phyloP scores from a whole-genome alignment of 2,113 vertebrate species.

The Antechinus flavipes region DNA sequence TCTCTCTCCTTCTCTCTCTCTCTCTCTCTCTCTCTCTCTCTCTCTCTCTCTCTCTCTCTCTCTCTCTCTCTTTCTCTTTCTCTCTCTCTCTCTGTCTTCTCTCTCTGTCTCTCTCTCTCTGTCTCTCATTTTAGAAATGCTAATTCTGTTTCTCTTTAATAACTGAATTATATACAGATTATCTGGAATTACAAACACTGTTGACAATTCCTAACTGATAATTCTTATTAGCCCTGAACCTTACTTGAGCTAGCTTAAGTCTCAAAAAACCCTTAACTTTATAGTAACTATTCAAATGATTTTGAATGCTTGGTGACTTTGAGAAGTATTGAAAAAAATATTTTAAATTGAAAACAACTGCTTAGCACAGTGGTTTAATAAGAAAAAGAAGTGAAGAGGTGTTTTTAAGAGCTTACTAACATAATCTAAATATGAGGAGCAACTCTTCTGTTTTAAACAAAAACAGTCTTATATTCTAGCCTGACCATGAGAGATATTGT shows the following conservation, averaged over 20 bases:
- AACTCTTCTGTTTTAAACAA: slow-evolving; percentile 56
- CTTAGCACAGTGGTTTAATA: slow-evolving; percentile 28
- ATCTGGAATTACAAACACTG: neutral
- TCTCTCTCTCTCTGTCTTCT: too few species aligned
- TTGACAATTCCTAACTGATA: slow-evolving; percentile 34
- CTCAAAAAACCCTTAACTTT: slow-evolving; percentile 23
- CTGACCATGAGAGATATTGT: neutral
- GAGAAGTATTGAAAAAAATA: slow-evolving; percentile 24
- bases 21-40: too few species aligned
- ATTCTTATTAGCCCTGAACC: neutral
- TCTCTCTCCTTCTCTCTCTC: too few species aligned
- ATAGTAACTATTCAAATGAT: neutral
- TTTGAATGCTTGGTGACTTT: slow-evolving; percentile 37
- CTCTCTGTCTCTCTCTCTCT: too few species aligned
- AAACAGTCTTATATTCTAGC: slow-evolving; percentile 26
- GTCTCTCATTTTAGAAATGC: neutral
- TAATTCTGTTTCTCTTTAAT: neutral
- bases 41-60: too few species aligned
- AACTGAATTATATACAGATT: slow-evolving; percentile 4
- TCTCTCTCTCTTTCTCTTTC: too few species aligned
- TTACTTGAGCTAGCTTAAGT: slow-evolving; percentile 8
- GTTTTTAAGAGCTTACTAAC: slow-evolving; percentile 20
- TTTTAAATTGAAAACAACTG: slow-evolving; percentile 17
- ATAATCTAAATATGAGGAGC: slow-evolving; percentile 40
- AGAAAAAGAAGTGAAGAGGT: slow-evolving; percentile 16